Conservation (phyloP, 2,888 invertebrate genomes). For the Urechis unicinctus region DNA sequence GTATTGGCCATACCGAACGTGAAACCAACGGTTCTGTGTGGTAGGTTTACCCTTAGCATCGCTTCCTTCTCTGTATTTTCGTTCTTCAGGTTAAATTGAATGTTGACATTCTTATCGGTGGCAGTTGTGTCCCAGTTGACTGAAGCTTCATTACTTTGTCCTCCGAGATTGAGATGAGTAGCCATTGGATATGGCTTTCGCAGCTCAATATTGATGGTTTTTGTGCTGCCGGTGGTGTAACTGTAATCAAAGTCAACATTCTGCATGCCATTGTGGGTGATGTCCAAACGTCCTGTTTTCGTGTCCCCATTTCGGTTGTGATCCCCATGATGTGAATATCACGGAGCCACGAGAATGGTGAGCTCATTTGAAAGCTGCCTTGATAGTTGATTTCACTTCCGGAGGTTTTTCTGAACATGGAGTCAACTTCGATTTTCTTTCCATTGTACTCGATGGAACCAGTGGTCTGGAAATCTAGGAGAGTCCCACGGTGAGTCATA, state of each 20-base stretch:
- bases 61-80: slow-evolving; percentile 3
- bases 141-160: slow-evolving; percentile 6
- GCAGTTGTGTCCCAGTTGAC: slow-evolving; percentile 37
- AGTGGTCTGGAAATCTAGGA: slow-evolving; percentile 6
- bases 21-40: slow-evolving; percentile 9
- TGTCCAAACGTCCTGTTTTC: slow-evolving; percentile 13
- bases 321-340: slow-evolving; percentile 6
- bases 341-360: slow-evolving; percentile 6
- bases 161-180: slow-evolving; percentile 2
- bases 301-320: background rate
- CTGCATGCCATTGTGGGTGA: slow-evolving; percentile 12
- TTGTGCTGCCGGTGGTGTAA: slow-evolving; percentile 9
- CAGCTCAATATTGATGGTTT: slow-evolving; percentile 6
- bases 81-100: slow-evolving; percentile 14
- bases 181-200: slow-evolving; percentile 13
- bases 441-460: slow-evolving; percentile 5
- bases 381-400: slow-evolving; percentile 3
- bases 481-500: slow-evolving; percentile 2
- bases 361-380: slow-evolving; percentile 2
- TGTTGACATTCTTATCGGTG: slow-evolving; percentile 12
- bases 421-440: slow-evolving; percentile 10
- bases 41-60: slow-evolving; percentile 6
- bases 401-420: slow-evolving; percentile 5
- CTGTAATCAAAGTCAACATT: slow-evolving; percentile 17
- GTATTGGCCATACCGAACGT: slow-evolving; percentile 3